These are phyloP conservation scores for Lepus townsendii DNA, from an alignment of 2,797 vertebrate species.

Conservation along the genomic window DNA sequence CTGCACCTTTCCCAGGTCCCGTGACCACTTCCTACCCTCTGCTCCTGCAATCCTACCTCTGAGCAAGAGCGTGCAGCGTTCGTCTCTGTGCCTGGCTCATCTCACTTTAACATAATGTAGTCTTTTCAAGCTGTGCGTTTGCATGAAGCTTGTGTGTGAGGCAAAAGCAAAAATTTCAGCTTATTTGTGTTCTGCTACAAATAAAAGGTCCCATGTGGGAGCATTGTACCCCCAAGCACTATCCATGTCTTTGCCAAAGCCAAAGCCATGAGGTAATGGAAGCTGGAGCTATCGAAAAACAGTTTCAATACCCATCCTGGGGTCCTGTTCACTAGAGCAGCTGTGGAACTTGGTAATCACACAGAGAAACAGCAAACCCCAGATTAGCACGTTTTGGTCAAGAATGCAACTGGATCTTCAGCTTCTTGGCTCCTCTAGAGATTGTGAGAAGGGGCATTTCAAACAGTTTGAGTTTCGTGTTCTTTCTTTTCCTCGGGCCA, in stretches of 20 bases:
- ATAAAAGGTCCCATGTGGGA: slow-evolving; percentile 43
- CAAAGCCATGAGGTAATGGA: not conserved
- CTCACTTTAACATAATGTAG: not conserved
- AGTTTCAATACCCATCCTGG: not conserved
- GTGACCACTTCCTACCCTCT: no score
- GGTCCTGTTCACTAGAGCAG: not conserved
- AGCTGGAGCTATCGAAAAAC: not conserved
- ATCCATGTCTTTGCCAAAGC: not conserved
- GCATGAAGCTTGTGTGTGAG: slow-evolving; percentile 6
- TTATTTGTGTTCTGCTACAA: not conserved
- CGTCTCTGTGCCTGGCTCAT: no score
- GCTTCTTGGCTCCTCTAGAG: not conserved
- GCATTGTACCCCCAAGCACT: not conserved
- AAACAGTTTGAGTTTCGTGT: not conserved
- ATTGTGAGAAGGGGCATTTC: not conserved
- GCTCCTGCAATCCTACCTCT: no score
- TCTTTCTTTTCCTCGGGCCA: slow-evolving; percentile 3
- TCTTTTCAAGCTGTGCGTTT: slow-evolving; percentile 44
- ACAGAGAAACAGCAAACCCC: not conserved
- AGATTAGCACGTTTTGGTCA: not conserved
- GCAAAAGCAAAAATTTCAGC: not conserved
- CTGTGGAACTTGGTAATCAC: not conserved
- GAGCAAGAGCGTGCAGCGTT: no score
- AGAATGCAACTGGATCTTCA: not conserved
- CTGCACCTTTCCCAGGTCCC: no score